Evolutionary conservation across 2,888 invertebrate species (phyloP).

Genomic region (Torymus texanus): DNA sequence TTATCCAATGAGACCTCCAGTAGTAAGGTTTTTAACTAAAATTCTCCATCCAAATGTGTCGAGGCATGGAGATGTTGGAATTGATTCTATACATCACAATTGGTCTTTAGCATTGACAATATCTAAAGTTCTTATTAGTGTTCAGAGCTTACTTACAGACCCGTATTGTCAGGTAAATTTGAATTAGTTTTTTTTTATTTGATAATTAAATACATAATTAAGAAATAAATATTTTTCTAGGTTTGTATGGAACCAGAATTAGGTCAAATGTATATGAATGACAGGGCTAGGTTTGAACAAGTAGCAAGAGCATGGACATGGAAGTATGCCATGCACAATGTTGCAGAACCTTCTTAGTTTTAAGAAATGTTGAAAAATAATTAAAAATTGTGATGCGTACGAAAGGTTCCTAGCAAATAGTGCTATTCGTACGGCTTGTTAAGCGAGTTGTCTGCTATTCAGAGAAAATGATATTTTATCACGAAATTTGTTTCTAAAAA

Average conservation of each 20-base stretch:
- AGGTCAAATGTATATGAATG: conserved; percentile 85
- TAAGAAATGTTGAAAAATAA: conserved; percentile 22
- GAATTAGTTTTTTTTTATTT: neutral
- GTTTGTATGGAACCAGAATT: conserved; percentile 93
- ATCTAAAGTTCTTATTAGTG: conserved; percentile 90
- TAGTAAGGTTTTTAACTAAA: conserved; percentile 93
- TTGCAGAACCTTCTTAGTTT: conserved; percentile 53
- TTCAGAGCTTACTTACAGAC: conserved; percentile 92
- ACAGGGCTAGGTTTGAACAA: conserved; percentile 85
- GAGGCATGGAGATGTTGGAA: conserved; percentile 95
- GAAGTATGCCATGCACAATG: conserved; percentile 86
- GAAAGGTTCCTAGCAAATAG: conserved; percentile 54
- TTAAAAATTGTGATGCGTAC: conserved; percentile 56
- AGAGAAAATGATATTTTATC: conserved; percentile 56
- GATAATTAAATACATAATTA: neutral
- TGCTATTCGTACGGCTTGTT: conserved; percentile 55
- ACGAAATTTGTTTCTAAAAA: conserved; percentile 48
- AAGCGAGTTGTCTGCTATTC: conserved; percentile 46
- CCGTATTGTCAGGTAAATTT: conserved; percentile 86
- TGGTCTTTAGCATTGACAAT: conserved; percentile 96
- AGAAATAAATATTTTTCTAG: conserved; percentile 71
- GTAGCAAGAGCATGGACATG: conserved; percentile 92
- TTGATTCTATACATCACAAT: conserved; percentile 96
- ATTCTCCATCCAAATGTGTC: conserved; percentile 97
- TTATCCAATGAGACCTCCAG: conserved; percentile 94